Evolutionary conservation across 2,797 vertebrate species (phyloP).

Genomic region (Syngnathus rostellatus): DNA sequence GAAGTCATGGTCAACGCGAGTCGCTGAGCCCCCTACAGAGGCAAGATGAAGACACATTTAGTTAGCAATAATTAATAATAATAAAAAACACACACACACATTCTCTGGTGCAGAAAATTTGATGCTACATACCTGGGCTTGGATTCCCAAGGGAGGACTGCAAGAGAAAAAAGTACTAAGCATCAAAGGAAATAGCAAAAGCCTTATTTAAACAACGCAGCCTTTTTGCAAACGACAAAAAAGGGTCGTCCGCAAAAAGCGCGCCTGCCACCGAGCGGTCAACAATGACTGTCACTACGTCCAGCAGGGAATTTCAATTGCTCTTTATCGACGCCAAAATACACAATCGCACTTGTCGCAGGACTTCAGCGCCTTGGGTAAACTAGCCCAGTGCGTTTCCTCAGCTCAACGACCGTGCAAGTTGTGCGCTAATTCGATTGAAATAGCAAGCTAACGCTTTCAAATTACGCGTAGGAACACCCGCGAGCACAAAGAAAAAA

Average conservation of each 20-base stretch:
- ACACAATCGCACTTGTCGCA: neutral
- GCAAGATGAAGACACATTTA: neutral
- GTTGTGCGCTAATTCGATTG: conserved; percentile 31
- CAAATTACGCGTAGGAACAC: conserved; percentile 20
- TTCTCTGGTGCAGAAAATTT: neutral
- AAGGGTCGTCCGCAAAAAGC: conserved; percentile 37
- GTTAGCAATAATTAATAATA: neutral
- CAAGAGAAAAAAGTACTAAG: conserved; percentile 39
- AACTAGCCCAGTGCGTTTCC: neutral
- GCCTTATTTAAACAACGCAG: neutral
- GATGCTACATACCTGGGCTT: conserved; percentile 82
- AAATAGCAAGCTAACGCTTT: conserved; percentile 29
- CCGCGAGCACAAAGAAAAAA: neutral
- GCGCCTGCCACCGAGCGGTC: conserved; percentile 46
- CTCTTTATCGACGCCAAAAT: neutral
- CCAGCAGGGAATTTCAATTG: neutral
- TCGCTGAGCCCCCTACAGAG: conserved; percentile 78
- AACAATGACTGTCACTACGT: neutral
- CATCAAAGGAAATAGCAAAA: neutral
- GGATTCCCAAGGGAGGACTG: conserved; percentile 95
- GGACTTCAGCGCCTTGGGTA: neutral
- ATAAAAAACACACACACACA: too few species aligned
- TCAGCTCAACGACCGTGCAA: neutral
- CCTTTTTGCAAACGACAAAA: neutral
- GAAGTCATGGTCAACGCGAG: conserved; percentile 92